Conservation (phyloP, 2,113 vertebrate species). For the Indicator indicator region DNA sequence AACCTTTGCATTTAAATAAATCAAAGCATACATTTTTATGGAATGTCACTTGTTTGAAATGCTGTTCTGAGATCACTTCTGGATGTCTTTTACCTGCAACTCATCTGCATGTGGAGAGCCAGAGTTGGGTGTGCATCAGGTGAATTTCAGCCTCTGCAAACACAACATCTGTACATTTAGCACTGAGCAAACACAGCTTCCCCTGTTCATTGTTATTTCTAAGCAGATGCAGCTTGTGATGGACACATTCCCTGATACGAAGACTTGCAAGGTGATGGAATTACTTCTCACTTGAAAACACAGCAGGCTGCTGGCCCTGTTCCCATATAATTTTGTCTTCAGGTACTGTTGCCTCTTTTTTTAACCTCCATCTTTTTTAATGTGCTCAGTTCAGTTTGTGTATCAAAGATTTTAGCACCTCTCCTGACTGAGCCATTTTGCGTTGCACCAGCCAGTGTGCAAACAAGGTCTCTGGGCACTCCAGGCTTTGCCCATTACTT, state of each 20-base stretch:
- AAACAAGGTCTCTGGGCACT: background rate
- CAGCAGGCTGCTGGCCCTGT: background rate
- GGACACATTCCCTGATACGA: background rate
- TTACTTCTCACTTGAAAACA: background rate
- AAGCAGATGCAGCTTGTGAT: background rate
- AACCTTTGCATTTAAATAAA: background rate
- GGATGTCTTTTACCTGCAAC: background rate
- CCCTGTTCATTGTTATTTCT: background rate
- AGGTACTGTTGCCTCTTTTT: fast-evolving
- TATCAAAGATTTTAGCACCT: background rate
- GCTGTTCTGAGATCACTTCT: background rate
- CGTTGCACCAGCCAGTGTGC: fast-evolving
- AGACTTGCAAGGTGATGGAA: background rate
- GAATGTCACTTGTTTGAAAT: background rate
- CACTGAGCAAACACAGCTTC: background rate
- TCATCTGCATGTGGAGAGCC: background rate
- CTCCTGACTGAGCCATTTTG: background rate
- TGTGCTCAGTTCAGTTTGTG: background rate
- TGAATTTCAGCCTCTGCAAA: background rate
- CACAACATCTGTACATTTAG: background rate
- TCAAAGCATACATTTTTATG: background rate
- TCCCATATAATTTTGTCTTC: background rate
- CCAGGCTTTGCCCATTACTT: background rate
- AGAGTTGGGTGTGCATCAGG: background rate
- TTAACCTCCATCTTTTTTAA: background rate